Evolutionary conservation across 2,797 vertebrate genomes (phyloP).

Genomic region (Brachyrhaphis roseni): DNA sequence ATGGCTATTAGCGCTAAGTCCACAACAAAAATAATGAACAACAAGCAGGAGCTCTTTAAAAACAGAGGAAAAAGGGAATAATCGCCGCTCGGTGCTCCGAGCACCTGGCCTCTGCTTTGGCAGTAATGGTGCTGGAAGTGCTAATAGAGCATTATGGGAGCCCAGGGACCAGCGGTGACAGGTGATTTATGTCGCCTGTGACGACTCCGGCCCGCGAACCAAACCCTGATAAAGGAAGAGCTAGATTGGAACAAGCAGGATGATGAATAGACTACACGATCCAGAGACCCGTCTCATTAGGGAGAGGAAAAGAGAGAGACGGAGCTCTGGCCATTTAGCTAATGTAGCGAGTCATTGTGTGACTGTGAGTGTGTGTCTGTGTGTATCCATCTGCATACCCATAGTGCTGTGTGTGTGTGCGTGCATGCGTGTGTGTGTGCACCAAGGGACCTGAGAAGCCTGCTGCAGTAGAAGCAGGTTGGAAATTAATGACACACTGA

Average conservation of each 20-base stretch:
- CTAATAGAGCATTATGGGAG: slow-evolving; percentile 97
- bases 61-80: slow-evolving; percentile 12
- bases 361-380: slow-evolving; percentile 56
- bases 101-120: slow-evolving; percentile 60
- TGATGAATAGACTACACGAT: slow-evolving; percentile 97
- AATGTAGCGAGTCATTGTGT: slow-evolving; percentile 95
- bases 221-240: slow-evolving; percentile 95
- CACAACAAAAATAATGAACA: slow-evolving; percentile 34
- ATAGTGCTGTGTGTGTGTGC: slow-evolving; percentile 30
- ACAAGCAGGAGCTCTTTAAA: slow-evolving; percentile 35
- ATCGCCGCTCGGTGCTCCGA: slow-evolving; percentile 20
- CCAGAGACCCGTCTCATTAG: slow-evolving; percentile 97
- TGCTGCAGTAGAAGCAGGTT: slow-evolving; percentile 81
- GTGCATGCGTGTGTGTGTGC: slow-evolving; percentile 26
- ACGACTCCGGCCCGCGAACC: slow-evolving; percentile 91
- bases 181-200: slow-evolving; percentile 95
- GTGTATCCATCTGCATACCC: slow-evolving; percentile 47
- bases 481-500: slow-evolving; percentile 91
- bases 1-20: slow-evolving; percentile 14
- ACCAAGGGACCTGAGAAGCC: slow-evolving; percentile 80
- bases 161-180: slow-evolving; percentile 81
- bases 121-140: slow-evolving; percentile 71
- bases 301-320: slow-evolving; percentile 71
- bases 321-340: slow-evolving; percentile 88
- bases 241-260: slow-evolving; percentile 98